Percentiles rank a stretch among this genome's conserved stretches.
phyloP scores from a whole-genome alignment of 2,888 invertebrate species.

The Frankliniella fusca region DNA sequence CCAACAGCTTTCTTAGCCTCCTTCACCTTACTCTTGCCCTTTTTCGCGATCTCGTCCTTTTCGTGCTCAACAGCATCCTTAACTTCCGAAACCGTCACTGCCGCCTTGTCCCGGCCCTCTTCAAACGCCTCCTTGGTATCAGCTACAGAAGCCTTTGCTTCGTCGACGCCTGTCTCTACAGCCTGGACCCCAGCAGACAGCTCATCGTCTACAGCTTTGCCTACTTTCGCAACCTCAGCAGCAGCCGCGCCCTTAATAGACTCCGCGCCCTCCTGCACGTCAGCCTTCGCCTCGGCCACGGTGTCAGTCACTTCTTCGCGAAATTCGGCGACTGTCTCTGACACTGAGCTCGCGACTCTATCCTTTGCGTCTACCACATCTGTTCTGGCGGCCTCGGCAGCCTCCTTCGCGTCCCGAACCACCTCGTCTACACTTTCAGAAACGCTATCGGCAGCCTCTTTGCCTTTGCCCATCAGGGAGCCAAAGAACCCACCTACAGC shows the following conservation, averaged over 20 bases:
- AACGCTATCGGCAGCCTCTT: slow-evolving; percentile 20
- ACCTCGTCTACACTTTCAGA: background rate
- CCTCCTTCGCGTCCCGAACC: background rate
- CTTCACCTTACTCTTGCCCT: slow-evolving; percentile 31
- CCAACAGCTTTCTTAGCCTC: slow-evolving; percentile 29
- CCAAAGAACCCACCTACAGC: slow-evolving; percentile 32
- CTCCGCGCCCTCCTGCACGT: background rate
- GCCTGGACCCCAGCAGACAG: slow-evolving; percentile 34
- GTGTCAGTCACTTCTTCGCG: background rate
- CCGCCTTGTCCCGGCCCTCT: slow-evolving; percentile 39
- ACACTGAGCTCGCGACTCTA: background rate
- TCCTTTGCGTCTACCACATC: background rate
- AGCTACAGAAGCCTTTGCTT: slow-evolving; percentile 37
- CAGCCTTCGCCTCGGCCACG: background rate
- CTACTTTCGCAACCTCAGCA: slow-evolving; percentile 31
- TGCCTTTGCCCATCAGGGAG: slow-evolving; percentile 32
- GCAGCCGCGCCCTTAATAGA: background rate
- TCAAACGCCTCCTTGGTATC: slow-evolving; percentile 40
- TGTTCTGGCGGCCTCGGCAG: background rate
- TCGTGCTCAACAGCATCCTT: slow-evolving; percentile 36
- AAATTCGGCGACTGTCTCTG: background rate
- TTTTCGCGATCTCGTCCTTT: slow-evolving; percentile 34
- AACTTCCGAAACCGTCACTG: slow-evolving; percentile 35
- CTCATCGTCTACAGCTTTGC: slow-evolving; percentile 37
- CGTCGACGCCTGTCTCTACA: slow-evolving; percentile 36